Evolutionary conservation across 2,113 vertebrate genomes (phyloP).

Genomic region (Podiceps cristatus): DNA sequence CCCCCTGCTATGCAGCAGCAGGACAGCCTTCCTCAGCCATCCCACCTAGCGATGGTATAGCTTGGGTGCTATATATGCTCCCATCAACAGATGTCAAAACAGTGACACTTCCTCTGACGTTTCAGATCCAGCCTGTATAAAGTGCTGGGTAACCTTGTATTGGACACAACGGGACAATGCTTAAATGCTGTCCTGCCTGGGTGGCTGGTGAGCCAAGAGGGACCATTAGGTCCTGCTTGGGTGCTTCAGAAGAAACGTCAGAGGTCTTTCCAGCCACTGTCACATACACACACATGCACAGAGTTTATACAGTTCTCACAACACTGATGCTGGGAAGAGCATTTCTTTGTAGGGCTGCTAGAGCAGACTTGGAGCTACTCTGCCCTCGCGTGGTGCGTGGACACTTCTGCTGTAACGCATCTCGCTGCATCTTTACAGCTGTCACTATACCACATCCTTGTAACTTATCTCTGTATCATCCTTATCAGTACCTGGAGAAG

Average conservation of each 20-base stretch:
- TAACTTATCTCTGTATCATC: neutral
- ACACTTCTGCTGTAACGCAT: neutral
- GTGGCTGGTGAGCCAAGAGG: neutral
- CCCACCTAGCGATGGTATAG: accelerated
- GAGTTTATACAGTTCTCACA: accelerated
- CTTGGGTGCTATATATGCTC: neutral
- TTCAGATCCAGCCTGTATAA: neutral
- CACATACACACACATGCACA: accelerated
- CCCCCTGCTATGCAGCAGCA: neutral
- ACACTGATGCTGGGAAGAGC: neutral
- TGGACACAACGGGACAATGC: neutral
- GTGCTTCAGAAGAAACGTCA: neutral
- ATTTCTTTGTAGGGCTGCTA: neutral
- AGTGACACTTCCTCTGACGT: neutral
- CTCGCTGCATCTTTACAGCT: neutral
- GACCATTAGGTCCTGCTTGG: neutral
- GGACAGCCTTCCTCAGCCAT: neutral
- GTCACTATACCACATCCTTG: neutral
- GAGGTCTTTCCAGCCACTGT: neutral
- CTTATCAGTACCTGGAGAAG: neutral
- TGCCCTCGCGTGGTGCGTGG: conserved; percentile 18
- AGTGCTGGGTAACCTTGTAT: neutral
- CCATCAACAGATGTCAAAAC: neutral
- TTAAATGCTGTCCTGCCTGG: neutral
- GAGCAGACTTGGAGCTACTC: neutral